Evolutionary conservation across 2,888 invertebrate species (phyloP), one percentile per base, ranked within the genome.

Genomic region (Pristionchus fissidentatus): DNA sequence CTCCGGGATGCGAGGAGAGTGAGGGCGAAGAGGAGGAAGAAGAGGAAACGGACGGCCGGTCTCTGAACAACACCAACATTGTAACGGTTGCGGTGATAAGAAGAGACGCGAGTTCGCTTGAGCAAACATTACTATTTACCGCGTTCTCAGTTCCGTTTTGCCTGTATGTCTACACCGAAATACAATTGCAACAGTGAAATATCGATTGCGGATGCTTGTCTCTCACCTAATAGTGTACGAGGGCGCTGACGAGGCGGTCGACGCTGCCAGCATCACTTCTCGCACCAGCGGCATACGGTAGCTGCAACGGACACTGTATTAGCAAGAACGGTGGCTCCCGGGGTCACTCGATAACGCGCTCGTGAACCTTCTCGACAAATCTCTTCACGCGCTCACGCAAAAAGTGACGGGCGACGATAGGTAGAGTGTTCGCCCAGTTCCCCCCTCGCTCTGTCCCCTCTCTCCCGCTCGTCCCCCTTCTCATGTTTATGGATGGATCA

Each of bases 231-330:
- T 86, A 0, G 86, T 83, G 79, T 86, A 87, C 15, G 87, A 85
- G 22, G 86, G 79, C 26, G 85, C 84, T 13, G 85, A 83, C 0
- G 81, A 81, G 4, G 83, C 83, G 13, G 83, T 83, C 41, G 87
- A 84, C 10, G 88, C 86, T 3, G 85, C 84, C 77, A 87, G 60
- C 85, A 85, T 87, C 75, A 86, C 84, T 32, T 87, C 88, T 41
- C 88, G 85, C 80, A 86, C 84, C 82, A 87, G 73, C 43, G 88
- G 86, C 86, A 87, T 86, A 57, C 88, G 80, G 29, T 81, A 81
- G 22, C 80, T 81, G 80, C 38, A 79, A 79, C 49, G n/a, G n/a
- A 41, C 1, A 1, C 10, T 41, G 35, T 41, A 46, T 5, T 5
- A 41, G 41, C 70, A 13, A 70, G 70, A 70, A 41, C 43, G n/a